Evolutionary conservation across 2,888 invertebrate species (phyloP).

Genomic region (Stictocephala bisonia): DNA sequence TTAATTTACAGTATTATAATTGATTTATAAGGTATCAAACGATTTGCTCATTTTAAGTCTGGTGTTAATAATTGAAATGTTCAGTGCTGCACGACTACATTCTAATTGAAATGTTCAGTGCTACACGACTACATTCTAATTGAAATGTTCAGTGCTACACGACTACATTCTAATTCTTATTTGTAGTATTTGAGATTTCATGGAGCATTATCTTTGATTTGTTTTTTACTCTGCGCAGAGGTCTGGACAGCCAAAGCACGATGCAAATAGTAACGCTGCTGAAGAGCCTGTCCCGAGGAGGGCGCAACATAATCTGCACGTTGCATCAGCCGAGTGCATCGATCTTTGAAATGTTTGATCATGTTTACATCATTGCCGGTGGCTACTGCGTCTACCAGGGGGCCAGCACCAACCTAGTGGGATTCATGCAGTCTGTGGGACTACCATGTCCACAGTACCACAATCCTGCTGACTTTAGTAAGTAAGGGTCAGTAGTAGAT

Average conservation of each 20-base stretch:
- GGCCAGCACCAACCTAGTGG: slow-evolving; percentile 66
- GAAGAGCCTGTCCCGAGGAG: slow-evolving; percentile 67
- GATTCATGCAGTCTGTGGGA: slow-evolving; percentile 67
- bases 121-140: too few species aligned
- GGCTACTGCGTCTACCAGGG: slow-evolving; percentile 71
- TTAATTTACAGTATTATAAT: too few species aligned
- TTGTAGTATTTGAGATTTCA: too few species aligned
- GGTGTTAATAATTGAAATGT: too few species aligned
- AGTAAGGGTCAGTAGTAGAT: slow-evolving; percentile 57
- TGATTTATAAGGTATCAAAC: too few species aligned
- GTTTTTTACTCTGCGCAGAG: too few species aligned
- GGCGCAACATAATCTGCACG: slow-evolving; percentile 70
- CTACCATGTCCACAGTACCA: slow-evolving; percentile 71
- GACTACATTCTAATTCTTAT: too few species aligned
- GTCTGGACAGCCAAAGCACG: slow-evolving; percentile 69
- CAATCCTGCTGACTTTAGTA: slow-evolving; percentile 73
- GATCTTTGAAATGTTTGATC: slow-evolving; percentile 70
- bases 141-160: too few species aligned
- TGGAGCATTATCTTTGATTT: too few species aligned
- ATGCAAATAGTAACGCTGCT: slow-evolving; percentile 68
- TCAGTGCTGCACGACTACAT: too few species aligned
- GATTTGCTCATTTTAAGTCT: too few species aligned
- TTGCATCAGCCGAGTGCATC: slow-evolving; percentile 73
- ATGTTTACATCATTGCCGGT: slow-evolving; percentile 70
- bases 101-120: too few species aligned